These are phyloP conservation scores for Argynnis bischoffii DNA, from an alignment of 2,888 invertebrate species.

Conservation along the genomic window DNA sequence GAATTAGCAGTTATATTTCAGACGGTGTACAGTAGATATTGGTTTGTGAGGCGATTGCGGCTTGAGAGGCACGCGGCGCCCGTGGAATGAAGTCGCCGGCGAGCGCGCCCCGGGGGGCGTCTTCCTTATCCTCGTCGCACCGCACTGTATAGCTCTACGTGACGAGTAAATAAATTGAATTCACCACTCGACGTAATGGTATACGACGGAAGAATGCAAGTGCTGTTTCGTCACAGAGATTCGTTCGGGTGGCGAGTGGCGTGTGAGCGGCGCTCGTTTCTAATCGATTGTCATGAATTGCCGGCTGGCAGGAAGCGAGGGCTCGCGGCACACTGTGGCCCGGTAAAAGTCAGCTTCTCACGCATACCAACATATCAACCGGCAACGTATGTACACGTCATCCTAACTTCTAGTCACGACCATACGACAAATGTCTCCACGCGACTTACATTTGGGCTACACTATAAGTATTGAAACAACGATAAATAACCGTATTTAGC, in stretches of 20 bases:
- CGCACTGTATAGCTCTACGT: conserved; percentile 28
- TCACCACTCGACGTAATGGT: conserved; percentile 29
- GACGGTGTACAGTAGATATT: conserved; percentile 10
- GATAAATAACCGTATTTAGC: not conserved
- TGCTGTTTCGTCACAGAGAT: conserved; percentile 22
- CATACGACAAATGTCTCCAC: conserved; percentile 2
- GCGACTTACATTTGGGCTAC: conserved; percentile 1
- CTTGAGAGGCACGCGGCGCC: conserved; percentile 29
- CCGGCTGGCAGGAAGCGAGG: conserved; percentile 24
- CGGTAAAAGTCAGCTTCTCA: conserved; percentile 13
- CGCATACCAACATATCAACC: not conserved
- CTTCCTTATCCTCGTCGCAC: conserved; percentile 34
- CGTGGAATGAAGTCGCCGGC: conserved; percentile 33
- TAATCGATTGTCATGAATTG: conserved; percentile 16
- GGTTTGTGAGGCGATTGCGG: not conserved
- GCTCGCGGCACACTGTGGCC: not conserved
- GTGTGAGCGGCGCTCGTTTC: conserved; percentile 15
- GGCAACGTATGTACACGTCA: too few species aligned
- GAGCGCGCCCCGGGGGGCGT: conserved; percentile 33
- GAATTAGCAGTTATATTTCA: conserved; percentile 7
- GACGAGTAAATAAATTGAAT: conserved; percentile 39
- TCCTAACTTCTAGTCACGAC: conserved; percentile 12
- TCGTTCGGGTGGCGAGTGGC: conserved; percentile 4
- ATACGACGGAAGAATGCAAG: conserved; percentile 29
- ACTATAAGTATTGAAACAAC: not conserved